Evolutionary conservation across 2,113 vertebrate species (phyloP).

Genomic region (Tupaia tana): DNA sequence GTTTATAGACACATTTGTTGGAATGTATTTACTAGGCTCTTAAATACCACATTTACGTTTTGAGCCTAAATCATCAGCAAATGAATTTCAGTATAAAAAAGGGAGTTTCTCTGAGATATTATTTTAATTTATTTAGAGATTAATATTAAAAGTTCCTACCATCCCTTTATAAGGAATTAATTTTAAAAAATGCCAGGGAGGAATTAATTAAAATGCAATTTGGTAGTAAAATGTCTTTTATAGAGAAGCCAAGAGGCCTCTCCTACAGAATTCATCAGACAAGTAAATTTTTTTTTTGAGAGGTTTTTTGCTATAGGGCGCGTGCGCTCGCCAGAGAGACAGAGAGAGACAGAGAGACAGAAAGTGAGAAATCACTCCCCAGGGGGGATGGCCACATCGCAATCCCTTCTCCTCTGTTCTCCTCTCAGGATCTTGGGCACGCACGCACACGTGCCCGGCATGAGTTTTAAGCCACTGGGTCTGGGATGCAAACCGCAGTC

Average conservation of each 20-base stretch:
- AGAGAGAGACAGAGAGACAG: too few species aligned
- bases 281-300: not conserved
- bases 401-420: too few species aligned
- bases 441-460: too few species aligned
- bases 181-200: conserved; percentile 32
- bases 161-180: not conserved
- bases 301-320: too few species aligned
- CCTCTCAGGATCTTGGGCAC: too few species aligned
- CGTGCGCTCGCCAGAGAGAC: too few species aligned
- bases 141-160: not conserved
- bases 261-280: not conserved
- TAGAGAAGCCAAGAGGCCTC: not conserved
- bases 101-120: not conserved
- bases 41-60: conserved; percentile 42
- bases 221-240: conserved; percentile 41
- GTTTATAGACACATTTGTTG: conserved; percentile 61
- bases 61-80: not conserved
- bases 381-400: too few species aligned
- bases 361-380: too few species aligned
- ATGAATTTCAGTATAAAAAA: conserved; percentile 41
- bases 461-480: too few species aligned
- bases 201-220: conserved; percentile 47
- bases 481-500: too few species aligned
- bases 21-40: conserved; percentile 48
- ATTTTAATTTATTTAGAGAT: conserved; percentile 53